Base-by-base conservation (phyloP, 1,140 invertebrate species). In the Leptinotarsa lineolata region DNA sequence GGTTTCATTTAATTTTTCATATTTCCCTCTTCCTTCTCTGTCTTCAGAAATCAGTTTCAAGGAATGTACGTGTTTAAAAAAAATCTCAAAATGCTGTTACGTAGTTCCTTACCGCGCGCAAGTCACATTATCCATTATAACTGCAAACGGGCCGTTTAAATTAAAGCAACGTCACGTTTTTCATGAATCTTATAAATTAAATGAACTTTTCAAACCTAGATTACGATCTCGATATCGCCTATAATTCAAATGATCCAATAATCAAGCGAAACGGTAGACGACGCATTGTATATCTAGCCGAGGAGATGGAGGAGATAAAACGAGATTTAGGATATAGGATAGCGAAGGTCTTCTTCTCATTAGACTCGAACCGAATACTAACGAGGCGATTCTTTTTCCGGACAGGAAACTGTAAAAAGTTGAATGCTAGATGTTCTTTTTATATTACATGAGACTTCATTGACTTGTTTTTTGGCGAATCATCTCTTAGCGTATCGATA, bases 111-210 rank as follows among this genome's bases (percentile, higher is more conserved):
- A 54, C 48, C 48, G 16, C 48, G 48, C 48, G 48, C 48, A 54
- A 16, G 48, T 54, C 48, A 16, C 48, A 54, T n/a, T 18, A 54
- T 54, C n/a, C 48, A 54, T n/a, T 54, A 54, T 54, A 54, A 54
- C 48, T 54, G 48, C 48, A 18, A 54, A 16, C 48, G 48, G 46
- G 68, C 24, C 15, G 46, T 69, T 69, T 69, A 54, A 69, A 69
- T 69, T 69, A 69, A 69, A 45, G 68, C 68, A 59, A 30, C 68
- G 68, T 69, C 68, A 69, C 68, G 68, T 69, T 69, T 69, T 69
- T 69, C 68, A 69, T 69, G 54, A 69, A 69, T 69, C 22, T 45
- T 20, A 59, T 66, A 66, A 66, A 66, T 66, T 66, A 66, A 66
- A 30, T 16, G 64, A 66, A 39, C 22, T 66, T 66, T 66, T 66